Evolutionary conservation across 1,140 invertebrate genomes (phyloP), one percentile per base, ranked within the genome.

Genomic region (Pantala flavescens): DNA sequence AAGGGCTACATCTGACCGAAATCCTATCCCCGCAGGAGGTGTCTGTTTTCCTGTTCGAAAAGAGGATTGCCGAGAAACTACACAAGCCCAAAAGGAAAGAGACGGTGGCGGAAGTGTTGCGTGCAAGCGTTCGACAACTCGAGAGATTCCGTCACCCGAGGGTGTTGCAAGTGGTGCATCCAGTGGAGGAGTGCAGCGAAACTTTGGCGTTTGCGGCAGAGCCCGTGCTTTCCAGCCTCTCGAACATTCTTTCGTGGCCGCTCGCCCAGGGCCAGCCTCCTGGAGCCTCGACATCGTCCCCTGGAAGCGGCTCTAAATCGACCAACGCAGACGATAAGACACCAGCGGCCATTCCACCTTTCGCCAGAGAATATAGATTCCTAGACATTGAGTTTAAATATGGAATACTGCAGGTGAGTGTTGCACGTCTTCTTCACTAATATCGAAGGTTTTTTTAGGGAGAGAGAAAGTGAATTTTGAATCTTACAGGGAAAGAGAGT

Each of bases 41-140:
- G 72, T 97, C 96, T 0, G 90, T 98, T 75, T 98, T 98, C 84
- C 86, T 98, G 42, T 98, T 98, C 82, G 96, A 98, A 81, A 98
- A 98, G 81, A 89, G 92, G 76, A 89, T 90, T 21, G 95, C 94
- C 0, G 96, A 98, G 80, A 98, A 98, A 82, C 84, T 98, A 70
- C 93, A 96, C 84, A 98, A 97, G 80, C 95, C 95, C 3, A 94
- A 95, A 78, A 86, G 94, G 70, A 94, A 96, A 80, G 95, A 98
- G 80, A 92, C 89, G 7, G 93, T 98, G 63, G 91, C 95, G 0
- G 96, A 98, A 81, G 89, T 95, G 70, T 84, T 98, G n/a, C 85
- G 93, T 42, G 88, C 87, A 76, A 93, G 93, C 71, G 89, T 97
- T 0, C 85, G 88, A 23, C 90, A 93, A 79, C 84, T 98, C 79